Evolutionary conservation across 2,113 vertebrate species (phyloP).

Genomic region (Edolisoma coerulescens): DNA sequence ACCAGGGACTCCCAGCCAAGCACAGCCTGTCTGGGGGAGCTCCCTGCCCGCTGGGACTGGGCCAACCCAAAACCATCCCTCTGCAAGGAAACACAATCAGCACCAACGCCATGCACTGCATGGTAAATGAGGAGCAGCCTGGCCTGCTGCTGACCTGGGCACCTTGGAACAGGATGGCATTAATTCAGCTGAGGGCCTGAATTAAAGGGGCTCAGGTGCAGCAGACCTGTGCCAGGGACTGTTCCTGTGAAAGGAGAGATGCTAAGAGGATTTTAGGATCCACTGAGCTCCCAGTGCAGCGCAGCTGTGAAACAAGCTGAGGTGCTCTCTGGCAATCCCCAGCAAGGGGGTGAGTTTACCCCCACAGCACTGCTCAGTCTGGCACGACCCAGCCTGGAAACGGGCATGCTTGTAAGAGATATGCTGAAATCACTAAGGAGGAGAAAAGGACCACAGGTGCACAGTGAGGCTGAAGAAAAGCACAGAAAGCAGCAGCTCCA

Average conservation of each 20-base stretch:
- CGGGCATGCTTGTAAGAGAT: rapidly evolving
- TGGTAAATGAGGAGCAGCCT: background rate
- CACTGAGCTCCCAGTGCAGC: background rate
- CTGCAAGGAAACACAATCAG: background rate
- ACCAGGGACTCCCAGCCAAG: background rate
- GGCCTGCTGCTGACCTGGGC: background rate
- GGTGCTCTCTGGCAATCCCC: background rate
- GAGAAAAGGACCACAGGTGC: background rate
- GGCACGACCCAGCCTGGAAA: background rate
- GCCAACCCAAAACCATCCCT: background rate
- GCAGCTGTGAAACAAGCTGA: background rate
- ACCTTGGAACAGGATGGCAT: background rate
- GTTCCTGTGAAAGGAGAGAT: background rate
- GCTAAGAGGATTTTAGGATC: background rate
- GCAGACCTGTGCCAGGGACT: background rate
- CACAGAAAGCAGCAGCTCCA: background rate
- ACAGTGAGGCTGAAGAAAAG: rapidly evolving
- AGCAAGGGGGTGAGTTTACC: background rate
- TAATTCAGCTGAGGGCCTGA: background rate
- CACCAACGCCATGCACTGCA: rapidly evolving
- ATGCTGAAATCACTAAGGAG: background rate
- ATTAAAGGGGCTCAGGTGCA: background rate
- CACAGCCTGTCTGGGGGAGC: background rate
- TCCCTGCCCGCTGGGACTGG: background rate
- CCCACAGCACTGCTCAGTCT: background rate